A percentile compares a stretch with the other conserved stretches of the same genome.
Conservation (phyloP, 2,888 invertebrate genomes). For the Onthophagus sagittarius region DNA sequence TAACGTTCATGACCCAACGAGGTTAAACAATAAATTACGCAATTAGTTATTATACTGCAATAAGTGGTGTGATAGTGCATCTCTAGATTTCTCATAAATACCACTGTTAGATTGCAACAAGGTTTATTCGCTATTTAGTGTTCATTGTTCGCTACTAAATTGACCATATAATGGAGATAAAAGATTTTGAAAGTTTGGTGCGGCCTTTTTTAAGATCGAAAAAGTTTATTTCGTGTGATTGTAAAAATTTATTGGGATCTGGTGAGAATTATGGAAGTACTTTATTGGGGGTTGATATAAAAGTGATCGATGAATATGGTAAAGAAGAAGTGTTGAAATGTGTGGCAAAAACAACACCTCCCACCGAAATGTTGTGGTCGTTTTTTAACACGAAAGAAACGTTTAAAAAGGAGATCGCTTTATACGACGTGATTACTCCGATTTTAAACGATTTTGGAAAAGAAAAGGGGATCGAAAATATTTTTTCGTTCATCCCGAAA, state of each 20-base stretch:
- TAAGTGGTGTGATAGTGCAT: too few relatives aligned
- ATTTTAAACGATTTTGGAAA: constrained; percentile 46
- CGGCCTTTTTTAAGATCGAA: not conserved
- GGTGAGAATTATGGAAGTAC: constrained; percentile 59
- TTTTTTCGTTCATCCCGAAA: constrained; percentile 39
- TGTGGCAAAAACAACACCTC: constrained; percentile 52
- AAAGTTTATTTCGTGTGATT: not conserved
- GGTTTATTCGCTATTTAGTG: not conserved
- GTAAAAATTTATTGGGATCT: constrained; percentile 33
- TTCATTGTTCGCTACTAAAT: not conserved
- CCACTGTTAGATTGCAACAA: not conserved
- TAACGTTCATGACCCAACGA: too few relatives aligned
- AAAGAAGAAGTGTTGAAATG: constrained; percentile 31
- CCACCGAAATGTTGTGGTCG: constrained; percentile 48
- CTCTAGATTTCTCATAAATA: not conserved
- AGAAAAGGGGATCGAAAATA: constrained; percentile 33
- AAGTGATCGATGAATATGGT: constrained; percentile 28
- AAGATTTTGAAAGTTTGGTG: not conserved
- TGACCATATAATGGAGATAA: not conserved
- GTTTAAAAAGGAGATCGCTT: constrained; percentile 51
- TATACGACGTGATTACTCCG: constrained; percentile 50
- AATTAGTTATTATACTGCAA: too few relatives aligned
- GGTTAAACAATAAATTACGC: too few relatives aligned
- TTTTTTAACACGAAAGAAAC: constrained; percentile 51
- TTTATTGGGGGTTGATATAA: constrained; percentile 45